Evolutionary conservation across 2,888 invertebrate genomes (phyloP).

Genomic region (Acleris literana): DNA sequence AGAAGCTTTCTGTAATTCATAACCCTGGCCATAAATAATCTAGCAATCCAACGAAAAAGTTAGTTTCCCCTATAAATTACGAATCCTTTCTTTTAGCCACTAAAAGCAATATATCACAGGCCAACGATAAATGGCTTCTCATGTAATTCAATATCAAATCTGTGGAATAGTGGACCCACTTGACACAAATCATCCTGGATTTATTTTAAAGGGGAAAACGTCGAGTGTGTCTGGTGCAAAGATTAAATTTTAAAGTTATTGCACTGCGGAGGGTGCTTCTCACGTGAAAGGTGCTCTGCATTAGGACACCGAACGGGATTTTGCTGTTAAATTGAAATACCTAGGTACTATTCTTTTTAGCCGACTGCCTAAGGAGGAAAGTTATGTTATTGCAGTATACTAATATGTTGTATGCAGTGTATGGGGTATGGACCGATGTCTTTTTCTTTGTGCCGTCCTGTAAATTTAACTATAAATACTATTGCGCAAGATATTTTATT

Average conservation of each 20-base stretch:
- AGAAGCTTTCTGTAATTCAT: slow-evolving; percentile 3
- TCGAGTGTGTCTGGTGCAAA: slow-evolving; percentile 32
- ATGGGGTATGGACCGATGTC: too few relatives aligned
- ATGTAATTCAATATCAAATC: slow-evolving; percentile 31
- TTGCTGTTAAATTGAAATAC: too few relatives aligned
- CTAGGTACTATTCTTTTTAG: too few relatives aligned
- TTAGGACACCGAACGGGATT: too few relatives aligned
- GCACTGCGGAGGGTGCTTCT: slow-evolving; percentile 41
- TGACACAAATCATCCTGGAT: slow-evolving; percentile 31
- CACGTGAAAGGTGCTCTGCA: slow-evolving; percentile 24
- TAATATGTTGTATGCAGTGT: too few relatives aligned
- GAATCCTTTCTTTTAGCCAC: slow-evolving; percentile 20
- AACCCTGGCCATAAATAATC: slow-evolving; percentile 6
- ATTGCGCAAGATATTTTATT: too few relatives aligned
- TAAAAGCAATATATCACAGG: slow-evolving; percentile 26
- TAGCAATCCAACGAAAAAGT: slow-evolving; percentile 14
- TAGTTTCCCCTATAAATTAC: slow-evolving; percentile 3
- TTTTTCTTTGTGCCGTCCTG: too few relatives aligned
- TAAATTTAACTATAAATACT: too few relatives aligned
- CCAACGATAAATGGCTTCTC: slow-evolving; percentile 18
- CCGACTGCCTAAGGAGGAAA: too few relatives aligned
- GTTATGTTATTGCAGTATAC: too few relatives aligned
- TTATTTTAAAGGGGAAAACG: slow-evolving; percentile 40
- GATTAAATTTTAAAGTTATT: slow-evolving; percentile 44
- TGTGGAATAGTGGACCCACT: slow-evolving; percentile 23